phyloP scores from a whole-genome alignment of 1,140 invertebrate genomes.

The Teleogryllus occipitalis region DNA sequence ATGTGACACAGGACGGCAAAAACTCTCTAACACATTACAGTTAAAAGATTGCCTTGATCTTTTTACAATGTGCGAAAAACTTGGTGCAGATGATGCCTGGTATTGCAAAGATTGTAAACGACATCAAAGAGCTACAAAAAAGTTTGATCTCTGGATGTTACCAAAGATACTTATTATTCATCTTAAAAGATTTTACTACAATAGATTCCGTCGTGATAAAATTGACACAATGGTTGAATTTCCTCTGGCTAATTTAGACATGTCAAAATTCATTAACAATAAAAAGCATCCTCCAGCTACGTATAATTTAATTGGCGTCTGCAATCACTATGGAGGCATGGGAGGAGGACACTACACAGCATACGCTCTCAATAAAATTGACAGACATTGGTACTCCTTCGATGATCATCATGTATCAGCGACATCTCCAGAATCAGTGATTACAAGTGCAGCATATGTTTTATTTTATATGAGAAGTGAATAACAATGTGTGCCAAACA shows the following conservation, averaged over 20 bases:
- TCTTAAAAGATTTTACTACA: conserved; percentile 43
- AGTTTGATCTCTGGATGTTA: conserved; percentile 39
- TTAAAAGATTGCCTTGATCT: conserved; percentile 27
- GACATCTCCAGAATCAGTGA: conserved; percentile 28
- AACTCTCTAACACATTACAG: neutral
- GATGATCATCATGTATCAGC: conserved; percentile 45
- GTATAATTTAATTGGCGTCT: conserved; percentile 48
- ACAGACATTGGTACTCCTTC: conserved; percentile 48
- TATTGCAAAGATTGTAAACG: conserved; percentile 34
- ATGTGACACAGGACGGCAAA: neutral
- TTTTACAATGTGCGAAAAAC: conserved; percentile 27
- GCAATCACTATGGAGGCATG: conserved; percentile 46
- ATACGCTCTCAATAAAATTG: conserved; percentile 42
- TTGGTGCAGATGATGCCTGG: conserved; percentile 27
- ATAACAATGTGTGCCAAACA: neutral
- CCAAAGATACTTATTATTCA: conserved; percentile 41
- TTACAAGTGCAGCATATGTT: conserved; percentile 20
- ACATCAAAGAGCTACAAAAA: conserved; percentile 40
- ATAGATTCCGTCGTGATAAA: conserved; percentile 40
- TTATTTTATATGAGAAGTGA: neutral
- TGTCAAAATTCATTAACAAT: conserved; percentile 35
- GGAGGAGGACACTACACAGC: conserved; percentile 49
- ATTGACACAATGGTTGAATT: conserved; percentile 46
- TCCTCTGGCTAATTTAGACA: conserved; percentile 41
- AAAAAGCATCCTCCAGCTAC: conserved; percentile 29